Evolutionary conservation across 1,140 invertebrate genomes (phyloP).

Genomic region (Camponotus floridanus): DNA sequence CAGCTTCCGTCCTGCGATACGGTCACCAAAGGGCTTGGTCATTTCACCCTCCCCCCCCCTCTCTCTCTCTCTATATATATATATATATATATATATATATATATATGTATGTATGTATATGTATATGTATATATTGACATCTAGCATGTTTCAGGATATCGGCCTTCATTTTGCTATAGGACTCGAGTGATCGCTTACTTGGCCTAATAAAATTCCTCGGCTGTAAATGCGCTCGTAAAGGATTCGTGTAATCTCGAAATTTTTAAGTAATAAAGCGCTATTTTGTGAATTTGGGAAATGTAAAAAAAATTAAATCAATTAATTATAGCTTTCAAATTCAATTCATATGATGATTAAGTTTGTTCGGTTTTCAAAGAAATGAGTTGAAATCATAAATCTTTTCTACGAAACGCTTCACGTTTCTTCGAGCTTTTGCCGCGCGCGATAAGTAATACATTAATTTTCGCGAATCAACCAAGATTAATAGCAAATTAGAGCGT

Average conservation of each 20-base stretch:
- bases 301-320: not conserved
- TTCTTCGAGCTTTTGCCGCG: not conserved
- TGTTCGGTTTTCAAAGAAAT: not conserved
- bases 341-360: not conserved
- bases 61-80: not conserved
- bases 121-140: not conserved
- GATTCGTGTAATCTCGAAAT: not conserved
- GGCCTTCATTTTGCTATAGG: conserved; percentile 15
- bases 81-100: not conserved
- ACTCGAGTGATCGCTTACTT: conserved; percentile 23
- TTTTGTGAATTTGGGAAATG: not conserved
- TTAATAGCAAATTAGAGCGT: conserved; percentile 34
- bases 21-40: conserved; percentile 71
- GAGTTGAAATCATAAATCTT: not conserved
- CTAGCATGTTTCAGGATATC: conserved; percentile 16
- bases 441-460: conserved; percentile 18
- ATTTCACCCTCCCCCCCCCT: conserved; percentile 29
- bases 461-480: conserved; percentile 1
- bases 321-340: not conserved
- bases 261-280: not conserved
- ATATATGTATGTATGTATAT: conserved; percentile 8
- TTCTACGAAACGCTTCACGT: not conserved
- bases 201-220: conserved; percentile 14
- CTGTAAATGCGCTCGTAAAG: not conserved
- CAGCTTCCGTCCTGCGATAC: conserved; percentile 75